Conservation (phyloP, 2,113 vertebrate species). For the Anguilla rostrata region DNA sequence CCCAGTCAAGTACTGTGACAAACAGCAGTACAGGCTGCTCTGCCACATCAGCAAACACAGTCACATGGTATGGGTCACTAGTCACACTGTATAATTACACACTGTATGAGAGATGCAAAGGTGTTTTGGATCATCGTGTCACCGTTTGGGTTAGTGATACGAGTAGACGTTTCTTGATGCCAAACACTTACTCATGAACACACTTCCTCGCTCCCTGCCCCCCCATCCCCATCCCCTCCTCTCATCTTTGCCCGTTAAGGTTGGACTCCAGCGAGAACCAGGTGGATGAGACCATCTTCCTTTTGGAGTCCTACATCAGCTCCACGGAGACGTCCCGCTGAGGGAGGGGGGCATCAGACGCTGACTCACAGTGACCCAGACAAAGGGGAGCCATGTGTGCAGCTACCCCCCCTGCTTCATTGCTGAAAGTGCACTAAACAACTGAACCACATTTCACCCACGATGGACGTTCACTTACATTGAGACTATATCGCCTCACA, state of each 20-base stretch:
- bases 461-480: neutral
- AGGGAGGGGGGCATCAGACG: neutral
- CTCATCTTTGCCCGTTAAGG: constrained; percentile 57
- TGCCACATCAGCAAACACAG: too few relatives aligned
- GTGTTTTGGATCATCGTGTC: neutral
- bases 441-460: neutral
- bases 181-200: neutral
- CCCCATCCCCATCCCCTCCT: neutral
- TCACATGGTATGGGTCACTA: too few relatives aligned
- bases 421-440: neutral
- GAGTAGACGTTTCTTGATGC: neutral
- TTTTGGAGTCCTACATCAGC: constrained; percentile 81
- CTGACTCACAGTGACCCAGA: neutral
- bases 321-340: constrained; percentile 48
- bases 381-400: neutral
- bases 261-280: constrained; percentile 90
- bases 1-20: too few relatives aligned
- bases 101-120: neutral
- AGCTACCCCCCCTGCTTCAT: neutral
- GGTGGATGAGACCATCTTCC: constrained; percentile 90
- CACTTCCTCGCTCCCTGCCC: neutral
- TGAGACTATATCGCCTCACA: neutral
- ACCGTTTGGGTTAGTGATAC: neutral
- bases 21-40: too few relatives aligned
- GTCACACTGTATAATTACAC: too few relatives aligned